Evolutionary conservation across 2,888 invertebrate species (phyloP).

Genomic region (Ormia ochracea): DNA sequence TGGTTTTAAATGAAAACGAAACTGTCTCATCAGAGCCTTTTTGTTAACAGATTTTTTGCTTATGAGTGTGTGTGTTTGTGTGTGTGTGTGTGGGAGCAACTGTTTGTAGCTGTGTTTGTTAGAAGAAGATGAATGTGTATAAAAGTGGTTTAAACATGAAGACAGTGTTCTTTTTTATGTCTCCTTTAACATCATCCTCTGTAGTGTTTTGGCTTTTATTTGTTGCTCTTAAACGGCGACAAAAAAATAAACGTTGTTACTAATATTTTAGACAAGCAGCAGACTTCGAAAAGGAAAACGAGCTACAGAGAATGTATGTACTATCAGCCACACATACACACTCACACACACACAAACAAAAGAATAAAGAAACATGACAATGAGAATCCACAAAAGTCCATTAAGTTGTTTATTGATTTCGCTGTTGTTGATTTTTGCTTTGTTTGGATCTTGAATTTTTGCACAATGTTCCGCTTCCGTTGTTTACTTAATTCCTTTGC

Average conservation of each 20-base stretch:
- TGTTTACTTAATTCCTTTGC: not conserved
- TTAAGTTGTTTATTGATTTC: not conserved
- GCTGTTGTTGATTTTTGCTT: not conserved
- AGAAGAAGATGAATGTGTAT: not conserved
- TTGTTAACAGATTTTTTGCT: not conserved
- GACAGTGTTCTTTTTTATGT: not conserved
- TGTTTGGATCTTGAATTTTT: not conserved
- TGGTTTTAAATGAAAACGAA: conserved; percentile 60
- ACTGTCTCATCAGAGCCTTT: conserved; percentile 32
- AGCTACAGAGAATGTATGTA: not conserved
- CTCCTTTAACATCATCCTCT: not conserved
- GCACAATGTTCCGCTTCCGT: not conserved
- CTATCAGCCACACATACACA: not conserved
- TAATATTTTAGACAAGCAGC: not conserved
- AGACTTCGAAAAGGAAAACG: not conserved
- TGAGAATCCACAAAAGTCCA: not conserved
- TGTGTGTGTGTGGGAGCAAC: not conserved
- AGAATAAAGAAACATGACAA: not conserved
- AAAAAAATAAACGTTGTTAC: not conserved
- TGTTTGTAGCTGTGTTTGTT: not conserved
- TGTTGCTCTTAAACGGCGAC: not conserved
- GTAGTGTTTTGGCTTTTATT: not conserved
- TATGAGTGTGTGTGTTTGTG: no score
- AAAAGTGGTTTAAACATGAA: not conserved
- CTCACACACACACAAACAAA: no score